Base-by-base conservation (phyloP, 2,888 invertebrate genomes). In the Lithodes maja region DNA sequence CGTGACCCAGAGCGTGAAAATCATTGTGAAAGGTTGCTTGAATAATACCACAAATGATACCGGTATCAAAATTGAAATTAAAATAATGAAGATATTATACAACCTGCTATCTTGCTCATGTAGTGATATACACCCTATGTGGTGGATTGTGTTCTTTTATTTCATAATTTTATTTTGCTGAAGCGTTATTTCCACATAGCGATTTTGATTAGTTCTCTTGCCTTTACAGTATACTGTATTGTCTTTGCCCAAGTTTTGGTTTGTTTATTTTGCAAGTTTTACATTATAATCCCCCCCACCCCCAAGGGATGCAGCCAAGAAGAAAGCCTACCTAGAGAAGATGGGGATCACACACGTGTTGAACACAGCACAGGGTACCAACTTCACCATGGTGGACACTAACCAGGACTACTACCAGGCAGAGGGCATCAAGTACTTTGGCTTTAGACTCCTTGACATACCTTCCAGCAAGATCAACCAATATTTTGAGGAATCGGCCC, bases 311-410 rank as follows among this genome's bases (percentile, higher is more conserved):
- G 95, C 97, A 77, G 98, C 97, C 33, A 96, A 96, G 93, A 96
- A 96, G 93, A 96, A 96, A 93, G 94, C 95, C 15, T 96, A 96
- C 93, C 94, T 98, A 92, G 94, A 95, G 92, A 95, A 95, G 90
- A 95, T 97, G 94, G 96, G 97, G 84, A 96, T 98, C 90, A 97
- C 97, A 92, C 97, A 98, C 93, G 96, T 98, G n/a, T 94, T 98
- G 82, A 98, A 98, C 94, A 96, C 97, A 50, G 97, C 98, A 0
- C 96, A 97, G 93, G 97, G 98, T 77, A 95, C 95, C 92, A 95
- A 96, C 15, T 96, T 96, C 93, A 97, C 97, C 93, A 97, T 97
- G 0, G 96, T 91, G 69, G 87, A 90, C 75, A 89, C 90, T 69
- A 78, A 87, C 84, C 74, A 53, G 9, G 74, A 80, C 5, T 91